Percentiles rank a stretch among this genome's conserved stretches.
These are phyloP conservation scores for Mungos mungo DNA, from an alignment of 2,113 vertebrate species.

Conservation along the genomic window DNA sequence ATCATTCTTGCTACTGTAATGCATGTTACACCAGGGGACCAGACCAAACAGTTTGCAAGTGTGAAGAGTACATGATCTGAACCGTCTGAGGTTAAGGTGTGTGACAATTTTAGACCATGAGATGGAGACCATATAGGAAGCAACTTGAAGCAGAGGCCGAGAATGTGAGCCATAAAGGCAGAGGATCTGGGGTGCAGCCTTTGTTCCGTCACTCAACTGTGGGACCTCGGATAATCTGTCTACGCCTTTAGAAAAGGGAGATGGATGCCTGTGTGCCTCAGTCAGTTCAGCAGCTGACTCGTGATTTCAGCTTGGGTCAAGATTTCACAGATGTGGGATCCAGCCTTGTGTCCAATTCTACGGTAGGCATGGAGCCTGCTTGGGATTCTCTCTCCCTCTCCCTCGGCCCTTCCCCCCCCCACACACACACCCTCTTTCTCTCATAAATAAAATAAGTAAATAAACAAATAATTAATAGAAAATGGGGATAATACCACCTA, in stretches of 20 bases:
- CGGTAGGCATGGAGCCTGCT: too few species aligned
- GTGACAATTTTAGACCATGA: neutral
- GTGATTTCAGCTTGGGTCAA: too few species aligned
- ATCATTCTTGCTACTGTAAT: neutral
- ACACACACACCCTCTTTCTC: too few species aligned
- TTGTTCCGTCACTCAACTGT: neutral
- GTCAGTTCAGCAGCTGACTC: too few species aligned
- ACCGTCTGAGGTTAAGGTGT: neutral
- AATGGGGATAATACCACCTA: neutral
- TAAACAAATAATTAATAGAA: too few species aligned
- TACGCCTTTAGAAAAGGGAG: neutral
- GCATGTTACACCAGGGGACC: neutral
- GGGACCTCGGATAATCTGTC: neutral
- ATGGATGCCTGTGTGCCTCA: too few species aligned
- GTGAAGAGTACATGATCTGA: accelerated
- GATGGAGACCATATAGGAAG: neutral
- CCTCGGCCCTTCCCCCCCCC: too few species aligned
- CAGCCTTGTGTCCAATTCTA: too few species aligned
- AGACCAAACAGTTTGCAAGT: neutral
- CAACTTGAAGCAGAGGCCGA: neutral
- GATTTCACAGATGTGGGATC: too few species aligned
- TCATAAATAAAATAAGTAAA: too few species aligned
- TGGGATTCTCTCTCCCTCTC: too few species aligned
- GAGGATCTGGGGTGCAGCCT: neutral
- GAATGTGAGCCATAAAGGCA: neutral